Conservation (phyloP, 2,797 vertebrate species). For the Apodemus agrarius region DNA sequence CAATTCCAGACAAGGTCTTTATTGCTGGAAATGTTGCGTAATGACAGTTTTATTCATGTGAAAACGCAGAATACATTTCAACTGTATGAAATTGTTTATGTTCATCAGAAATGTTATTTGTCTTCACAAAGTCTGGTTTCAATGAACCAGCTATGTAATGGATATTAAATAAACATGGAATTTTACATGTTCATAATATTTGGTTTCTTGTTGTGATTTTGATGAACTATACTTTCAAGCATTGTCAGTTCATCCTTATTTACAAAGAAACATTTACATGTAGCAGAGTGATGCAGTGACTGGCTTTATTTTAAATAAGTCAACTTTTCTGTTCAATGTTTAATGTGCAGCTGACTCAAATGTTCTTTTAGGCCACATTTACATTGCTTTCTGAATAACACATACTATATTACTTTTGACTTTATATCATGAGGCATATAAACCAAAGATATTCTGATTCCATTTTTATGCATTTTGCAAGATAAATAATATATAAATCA, state of each 20-base stretch:
- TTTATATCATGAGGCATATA: constrained; percentile 61
- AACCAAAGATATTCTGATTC: constrained; percentile 70
- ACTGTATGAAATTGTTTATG: constrained; percentile 79
- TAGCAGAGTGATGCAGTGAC: constrained; percentile 62
- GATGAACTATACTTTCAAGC: constrained; percentile 78
- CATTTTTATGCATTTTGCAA: constrained; percentile 71
- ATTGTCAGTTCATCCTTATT: constrained; percentile 79
- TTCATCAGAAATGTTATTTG: constrained; percentile 80
- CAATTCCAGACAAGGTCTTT: constrained; percentile 67
- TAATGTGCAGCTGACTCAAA: constrained; percentile 76
- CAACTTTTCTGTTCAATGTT: constrained; percentile 78
- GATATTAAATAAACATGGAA: constrained; percentile 83
- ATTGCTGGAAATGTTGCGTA: constrained; percentile 68
- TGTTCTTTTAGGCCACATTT: constrained; percentile 72
- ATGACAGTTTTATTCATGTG: constrained; percentile 79
- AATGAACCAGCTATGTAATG: constrained; percentile 76
- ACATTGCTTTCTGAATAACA: constrained; percentile 66
- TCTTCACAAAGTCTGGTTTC: constrained; percentile 80
- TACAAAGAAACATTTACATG: constrained; percentile 75
- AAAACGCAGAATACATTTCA: constrained; percentile 74
- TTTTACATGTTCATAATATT: constrained; percentile 81
- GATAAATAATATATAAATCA: constrained; percentile 77
- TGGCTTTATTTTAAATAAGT: constrained; percentile 79
- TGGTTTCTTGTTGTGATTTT: constrained; percentile 82
- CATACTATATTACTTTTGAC: constrained; percentile 66